Evolutionary conservation across 2,113 vertebrate genomes (phyloP).

Genomic region (Heterotis niloticus): DNA sequence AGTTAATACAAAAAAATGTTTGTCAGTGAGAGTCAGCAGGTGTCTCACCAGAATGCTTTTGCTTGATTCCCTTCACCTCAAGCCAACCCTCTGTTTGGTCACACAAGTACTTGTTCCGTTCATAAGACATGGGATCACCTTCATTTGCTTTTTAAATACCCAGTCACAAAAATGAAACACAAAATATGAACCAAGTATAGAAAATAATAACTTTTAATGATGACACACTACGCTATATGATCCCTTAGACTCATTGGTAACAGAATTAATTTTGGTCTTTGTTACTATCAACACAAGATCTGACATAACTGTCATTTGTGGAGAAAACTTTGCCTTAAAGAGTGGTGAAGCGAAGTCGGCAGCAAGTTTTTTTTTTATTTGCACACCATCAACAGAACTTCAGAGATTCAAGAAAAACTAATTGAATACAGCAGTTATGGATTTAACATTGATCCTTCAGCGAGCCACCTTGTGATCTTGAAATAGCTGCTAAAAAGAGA

Average conservation of each 20-base stretch:
- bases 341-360: background rate
- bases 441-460: constrained; percentile 20
- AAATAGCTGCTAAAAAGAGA: constrained; percentile 2
- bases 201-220: background rate
- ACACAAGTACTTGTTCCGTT: too few species aligned
- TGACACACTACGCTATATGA: too few species aligned
- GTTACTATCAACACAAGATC: background rate
- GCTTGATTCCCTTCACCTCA: too few species aligned
- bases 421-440: constrained; percentile 18
- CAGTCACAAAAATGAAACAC: background rate
- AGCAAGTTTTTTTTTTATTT: background rate
- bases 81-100: too few species aligned
- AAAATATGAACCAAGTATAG: background rate
- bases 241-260: too few species aligned
- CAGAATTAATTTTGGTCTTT: background rate
- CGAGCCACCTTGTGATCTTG: constrained; percentile 19
- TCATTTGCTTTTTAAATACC: background rate
- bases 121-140: too few species aligned
- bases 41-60: background rate
- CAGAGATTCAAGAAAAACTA: background rate
- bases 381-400: background rate
- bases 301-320: background rate
- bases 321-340: background rate
- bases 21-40: background rate
- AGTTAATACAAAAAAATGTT: background rate